phyloP scores from a whole-genome alignment of 2,888 invertebrate species.

The Philopedon plagiatum region DNA sequence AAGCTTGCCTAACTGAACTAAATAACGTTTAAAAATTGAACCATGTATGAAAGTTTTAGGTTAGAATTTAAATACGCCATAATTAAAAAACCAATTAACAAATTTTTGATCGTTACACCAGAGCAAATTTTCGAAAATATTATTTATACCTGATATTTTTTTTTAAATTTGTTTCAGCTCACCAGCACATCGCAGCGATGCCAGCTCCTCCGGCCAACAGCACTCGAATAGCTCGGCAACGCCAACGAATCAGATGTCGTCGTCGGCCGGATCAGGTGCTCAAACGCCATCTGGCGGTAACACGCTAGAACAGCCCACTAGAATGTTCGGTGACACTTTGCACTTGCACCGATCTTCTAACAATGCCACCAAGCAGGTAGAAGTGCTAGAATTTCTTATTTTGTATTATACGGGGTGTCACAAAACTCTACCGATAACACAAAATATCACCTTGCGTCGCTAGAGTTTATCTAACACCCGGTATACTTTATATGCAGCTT shows the following conservation, averaged over 20 bases:
- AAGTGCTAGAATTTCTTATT: slow-evolving; percentile 21
- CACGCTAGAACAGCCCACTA: slow-evolving; percentile 71
- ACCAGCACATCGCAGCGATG: slow-evolving; percentile 61
- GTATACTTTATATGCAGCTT: too few relatives aligned
- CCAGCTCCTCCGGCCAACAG: slow-evolving; percentile 55
- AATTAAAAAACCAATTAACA: too few relatives aligned
- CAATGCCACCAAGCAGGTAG: slow-evolving; percentile 71
- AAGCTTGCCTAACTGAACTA: too few relatives aligned
- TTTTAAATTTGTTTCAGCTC: slow-evolving; percentile 56
- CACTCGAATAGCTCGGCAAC: slow-evolving; percentile 57
- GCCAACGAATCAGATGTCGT: slow-evolving; percentile 55
- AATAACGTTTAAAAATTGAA: too few relatives aligned
- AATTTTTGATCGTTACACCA: too few relatives aligned
- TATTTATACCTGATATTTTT: too few relatives aligned
- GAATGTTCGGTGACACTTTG: slow-evolving; percentile 83
- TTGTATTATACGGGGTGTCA: slow-evolving; percentile 10
- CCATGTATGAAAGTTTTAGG: too few relatives aligned
- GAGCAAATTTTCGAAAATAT: too few relatives aligned
- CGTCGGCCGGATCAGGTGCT: slow-evolving; percentile 66
- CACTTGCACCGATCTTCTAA: slow-evolving; percentile 70
- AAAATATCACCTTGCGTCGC: background rate
- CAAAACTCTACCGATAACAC: background rate
- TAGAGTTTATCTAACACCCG: too few relatives aligned
- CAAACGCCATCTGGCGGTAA: slow-evolving; percentile 63
- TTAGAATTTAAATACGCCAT: too few relatives aligned